Evolutionary conservation across 2,797 vertebrate genomes (phyloP), one percentile per base, ranked within the genome.

Genomic region (Bufotes viridis): DNA sequence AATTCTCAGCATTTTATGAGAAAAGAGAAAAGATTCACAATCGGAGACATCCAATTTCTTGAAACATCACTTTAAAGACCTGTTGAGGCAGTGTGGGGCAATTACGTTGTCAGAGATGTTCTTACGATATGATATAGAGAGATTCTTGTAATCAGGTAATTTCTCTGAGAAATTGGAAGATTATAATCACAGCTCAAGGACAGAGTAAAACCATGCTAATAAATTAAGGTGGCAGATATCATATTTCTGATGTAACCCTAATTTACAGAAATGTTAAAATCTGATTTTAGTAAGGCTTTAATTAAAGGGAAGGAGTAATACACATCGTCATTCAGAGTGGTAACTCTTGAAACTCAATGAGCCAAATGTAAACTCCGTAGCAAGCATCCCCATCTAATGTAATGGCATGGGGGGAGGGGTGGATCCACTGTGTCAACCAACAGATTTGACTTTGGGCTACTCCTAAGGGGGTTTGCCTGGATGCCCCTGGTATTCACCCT

Each of bases 51-150:
- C 22, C n/a, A 79, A 17, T 79, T 88, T 63, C 58, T 81, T 60
- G 18, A 69, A 72, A 85, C 34, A 55, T 72, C 60, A n/a, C 7
- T 79, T 24, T 79, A 17, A 34, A 42, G 74, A 13, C 24, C 29
- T 9, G 57, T 34, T 58, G 22, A 67, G 51, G 60, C 53, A 69
- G 22, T 76, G 72, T 67, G 67, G 82, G 84, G 70, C 82, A 84
- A 89, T 89, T 86, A 86, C 63, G 83, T 82, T 87, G 84, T 89
- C 88, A 89, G 55, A 70, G 34, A 86, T 72, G 80, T 83, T 74
- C 84, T 86, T 83, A 69, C 22, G 55, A 57, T 70, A 89, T 86
- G 80, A 89, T 78, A 78, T 88, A 81, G 55, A 86, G 88, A 26
- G 51, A 82, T 86, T 72, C 79, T 86, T 82, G 26, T 86, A 81